These are phyloP conservation scores for Petrophora chlorosata DNA, from an alignment of 2,888 invertebrate genomes.

Conservation along the genomic window DNA sequence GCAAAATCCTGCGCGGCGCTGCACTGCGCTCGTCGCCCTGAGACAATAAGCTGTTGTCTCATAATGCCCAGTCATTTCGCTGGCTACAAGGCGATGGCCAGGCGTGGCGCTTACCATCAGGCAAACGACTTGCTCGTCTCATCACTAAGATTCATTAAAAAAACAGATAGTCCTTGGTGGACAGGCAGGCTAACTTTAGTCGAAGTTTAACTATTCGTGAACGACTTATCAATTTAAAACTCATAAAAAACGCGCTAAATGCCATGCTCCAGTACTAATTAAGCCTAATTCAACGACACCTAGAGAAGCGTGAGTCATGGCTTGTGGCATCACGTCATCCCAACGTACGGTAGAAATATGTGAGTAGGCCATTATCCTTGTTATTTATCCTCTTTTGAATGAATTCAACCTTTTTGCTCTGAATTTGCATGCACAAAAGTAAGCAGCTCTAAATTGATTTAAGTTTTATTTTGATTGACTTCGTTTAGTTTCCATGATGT, in stretches of 20 bases:
- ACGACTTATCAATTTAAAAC: slow-evolving; percentile 4
- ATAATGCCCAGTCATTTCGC: too few species aligned
- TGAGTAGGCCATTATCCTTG: slow-evolving; percentile 27
- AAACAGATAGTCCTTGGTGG: too few species aligned
- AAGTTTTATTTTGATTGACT: too few species aligned
- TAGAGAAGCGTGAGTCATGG: slow-evolving; percentile 31
- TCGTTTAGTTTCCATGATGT: too few species aligned
- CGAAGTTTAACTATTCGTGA: neutral
- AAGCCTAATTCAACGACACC: slow-evolving; percentile 35
- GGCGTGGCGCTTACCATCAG: too few species aligned
- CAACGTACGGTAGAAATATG: slow-evolving; percentile 21
- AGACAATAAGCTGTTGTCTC: too few species aligned
- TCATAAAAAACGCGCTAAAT: slow-evolving; percentile 20
- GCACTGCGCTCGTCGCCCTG: too few species aligned
- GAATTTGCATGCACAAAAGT: neutral
- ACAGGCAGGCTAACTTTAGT: neutral
- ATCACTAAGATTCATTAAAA: too few species aligned
- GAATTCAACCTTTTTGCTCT: neutral
- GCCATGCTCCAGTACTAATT: slow-evolving; percentile 22
- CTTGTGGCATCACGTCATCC: slow-evolving; percentile 33
- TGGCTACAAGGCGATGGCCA: too few species aligned
- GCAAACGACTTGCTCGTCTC: too few species aligned
- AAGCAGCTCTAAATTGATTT: neutral
- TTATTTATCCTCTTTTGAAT: slow-evolving; percentile 18
- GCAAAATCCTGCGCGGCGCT: too few species aligned